Evolutionary conservation across 2,113 vertebrate genomes (phyloP), one percentile per base, ranked within the genome.

Genomic region (Halichoeres trimaculatus): DNA sequence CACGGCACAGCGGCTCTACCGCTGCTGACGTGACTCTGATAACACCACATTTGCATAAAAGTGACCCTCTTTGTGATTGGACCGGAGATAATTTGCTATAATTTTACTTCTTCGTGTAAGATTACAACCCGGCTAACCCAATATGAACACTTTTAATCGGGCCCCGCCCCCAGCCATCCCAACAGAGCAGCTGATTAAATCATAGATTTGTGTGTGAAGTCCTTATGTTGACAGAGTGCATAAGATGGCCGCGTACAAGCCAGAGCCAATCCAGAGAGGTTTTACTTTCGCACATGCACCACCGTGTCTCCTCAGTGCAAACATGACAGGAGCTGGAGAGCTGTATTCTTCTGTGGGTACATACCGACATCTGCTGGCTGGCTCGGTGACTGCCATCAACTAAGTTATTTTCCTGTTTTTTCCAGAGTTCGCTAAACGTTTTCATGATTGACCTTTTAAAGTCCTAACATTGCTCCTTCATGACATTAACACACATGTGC

Each of bases 181-280:
- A 26, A 1, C 23, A 9, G 10, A 41, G 56, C 34, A n/a, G 40
- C 9, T 43, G 52, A 58, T 81, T 72, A 64, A 69, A 65, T 50
- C 19, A 12, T 0, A 60, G 38, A 38, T 76, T 57, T 24, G 1
- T 52, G 22, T 24, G 58, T 36, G 79, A 85, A 78, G 52, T 84
- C 64, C 50, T 45, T 53, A 45, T 82, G 83, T 83, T 84, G 89
- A 77, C 74, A 87, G 76, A 81, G 73, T 75, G 63, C 89, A 92
- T 92, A 94, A 95, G 90, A 95, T 95, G 94, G 94, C 93, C 91
- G 93, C 90, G 89, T 81, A 36, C 55, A 10, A 51, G 75, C 70
- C 56, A 59, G 80, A 91, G 91, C 94, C 93, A 94, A 94, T 94
- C 92, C 41, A 82, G 78, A 70, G 70, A 80, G 80, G 84, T 77